phyloP scores from a whole-genome alignment of 2,113 vertebrate species.

The Thamnaconus septentrionalis region DNA sequence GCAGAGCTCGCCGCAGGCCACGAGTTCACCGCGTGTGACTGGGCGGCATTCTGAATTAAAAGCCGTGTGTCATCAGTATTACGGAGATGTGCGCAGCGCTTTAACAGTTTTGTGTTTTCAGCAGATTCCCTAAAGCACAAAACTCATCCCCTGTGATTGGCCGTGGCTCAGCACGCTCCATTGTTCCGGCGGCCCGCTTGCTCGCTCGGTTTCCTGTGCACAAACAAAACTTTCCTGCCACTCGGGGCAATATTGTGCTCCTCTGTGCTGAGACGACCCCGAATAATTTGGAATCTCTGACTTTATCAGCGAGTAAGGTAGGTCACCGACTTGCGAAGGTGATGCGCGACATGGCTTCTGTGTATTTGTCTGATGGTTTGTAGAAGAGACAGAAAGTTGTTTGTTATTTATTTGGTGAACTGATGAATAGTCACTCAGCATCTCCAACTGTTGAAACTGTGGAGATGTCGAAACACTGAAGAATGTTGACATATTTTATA shows the following conservation, averaged over 20 bases:
- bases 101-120: constrained; percentile 79
- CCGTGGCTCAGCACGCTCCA: constrained; percentile 52
- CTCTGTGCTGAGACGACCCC: constrained; percentile 51
- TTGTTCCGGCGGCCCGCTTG: constrained; percentile 65
- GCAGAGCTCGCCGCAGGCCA: constrained; percentile 4
- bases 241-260: constrained; percentile 63
- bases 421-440: too few species aligned
- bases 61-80: constrained; percentile 74
- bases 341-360: too few species aligned
- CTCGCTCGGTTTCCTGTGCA: constrained; percentile 59
- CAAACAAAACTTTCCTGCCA: constrained; percentile 74
- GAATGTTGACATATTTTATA: too few species aligned
- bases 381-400: too few species aligned
- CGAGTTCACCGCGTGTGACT: constrained; percentile 33
- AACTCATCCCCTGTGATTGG: constrained; percentile 72
- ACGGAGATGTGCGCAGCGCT: constrained; percentile 53
- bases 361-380: too few species aligned
- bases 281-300: constrained; percentile 19
- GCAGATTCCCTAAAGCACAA: constrained; percentile 80
- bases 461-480: too few species aligned
- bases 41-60: constrained; percentile 68
- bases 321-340: constrained; percentile 13
- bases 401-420: too few species aligned
- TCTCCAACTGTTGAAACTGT: too few species aligned
- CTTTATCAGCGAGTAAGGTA: constrained; percentile 65